A percentile compares a stretch with the other conserved stretches of the same genome.
phyloP scores from a whole-genome alignment of 2,888 invertebrate genomes.

The Aphidoletes aphidimyza region DNA sequence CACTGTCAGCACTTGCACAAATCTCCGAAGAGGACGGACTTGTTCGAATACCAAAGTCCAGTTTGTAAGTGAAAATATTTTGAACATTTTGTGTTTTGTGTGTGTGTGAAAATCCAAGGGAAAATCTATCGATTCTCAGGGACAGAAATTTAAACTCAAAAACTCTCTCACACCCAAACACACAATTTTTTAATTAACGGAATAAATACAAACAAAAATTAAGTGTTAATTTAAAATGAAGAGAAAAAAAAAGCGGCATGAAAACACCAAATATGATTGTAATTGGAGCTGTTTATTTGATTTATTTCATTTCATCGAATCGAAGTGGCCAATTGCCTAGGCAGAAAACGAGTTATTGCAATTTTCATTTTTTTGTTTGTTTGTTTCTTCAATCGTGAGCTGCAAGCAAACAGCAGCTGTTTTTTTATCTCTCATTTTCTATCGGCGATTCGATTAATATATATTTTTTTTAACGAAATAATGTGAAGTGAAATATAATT shows the following conservation, averaged over 20 bases:
- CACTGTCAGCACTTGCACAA: conserved; percentile 71
- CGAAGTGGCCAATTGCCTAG: neutral
- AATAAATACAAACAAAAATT: neutral
- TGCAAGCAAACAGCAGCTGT: too few relatives aligned
- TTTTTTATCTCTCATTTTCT: neutral
- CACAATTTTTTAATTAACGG: neutral
- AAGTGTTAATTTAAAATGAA: neutral
- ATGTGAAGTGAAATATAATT: conserved; percentile 50
- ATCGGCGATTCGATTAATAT: conserved; percentile 48
- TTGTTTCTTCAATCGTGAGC: neutral
- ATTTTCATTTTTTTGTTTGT: neutral
- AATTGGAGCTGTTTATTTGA: conserved; percentile 39
- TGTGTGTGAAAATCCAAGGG: too few relatives aligned
- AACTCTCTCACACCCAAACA: conserved; percentile 1
- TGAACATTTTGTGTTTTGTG: too few relatives aligned
- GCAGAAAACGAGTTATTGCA: conserved; percentile 49
- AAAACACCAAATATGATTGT: conserved; percentile 50
- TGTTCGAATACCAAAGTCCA: conserved; percentile 77
- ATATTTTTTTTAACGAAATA: neutral
- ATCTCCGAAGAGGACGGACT: conserved; percentile 68
- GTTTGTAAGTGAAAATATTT: conserved; percentile 69
- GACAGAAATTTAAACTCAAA: neutral
- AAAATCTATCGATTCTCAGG: too few relatives aligned
- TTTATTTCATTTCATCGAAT: neutral
- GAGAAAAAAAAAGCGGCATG: neutral